Conservation (phyloP, 1,140 invertebrate species). For the Drosophila bipectinata region DNA sequence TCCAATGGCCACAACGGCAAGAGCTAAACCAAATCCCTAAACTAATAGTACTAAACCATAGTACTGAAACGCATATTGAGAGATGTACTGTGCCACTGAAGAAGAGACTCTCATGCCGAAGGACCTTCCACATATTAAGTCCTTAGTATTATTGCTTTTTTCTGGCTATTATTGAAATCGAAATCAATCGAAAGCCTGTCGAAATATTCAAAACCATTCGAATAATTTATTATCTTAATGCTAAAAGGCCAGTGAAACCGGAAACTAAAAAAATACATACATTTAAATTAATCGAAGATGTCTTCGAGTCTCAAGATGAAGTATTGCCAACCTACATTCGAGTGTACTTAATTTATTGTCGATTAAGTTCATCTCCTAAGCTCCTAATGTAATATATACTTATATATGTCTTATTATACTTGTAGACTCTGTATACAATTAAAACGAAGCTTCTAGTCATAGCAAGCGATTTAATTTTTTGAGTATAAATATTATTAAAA, state of each 20-base stretch:
- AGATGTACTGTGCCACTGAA: background rate
- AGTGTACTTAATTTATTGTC: constrained; percentile 67
- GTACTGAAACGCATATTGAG: background rate
- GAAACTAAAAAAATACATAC: constrained; percentile 10
- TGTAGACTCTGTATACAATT: constrained; percentile 59
- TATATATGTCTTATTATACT: constrained; percentile 3
- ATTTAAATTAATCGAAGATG: constrained; percentile 7
- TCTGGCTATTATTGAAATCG: constrained; percentile 3
- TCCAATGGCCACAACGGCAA: constrained; percentile 42
- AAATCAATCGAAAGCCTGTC: background rate
- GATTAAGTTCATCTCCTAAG: constrained; percentile 58
- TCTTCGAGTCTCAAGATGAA: constrained; percentile 45
- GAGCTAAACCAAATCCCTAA: constrained; percentile 50
- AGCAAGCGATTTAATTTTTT: constrained; percentile 26
- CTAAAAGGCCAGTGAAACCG: constrained; percentile 14
- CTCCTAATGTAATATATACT: constrained; percentile 37
- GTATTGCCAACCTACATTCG: constrained; percentile 76
- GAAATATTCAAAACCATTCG: constrained; percentile 2
- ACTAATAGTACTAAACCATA: too few species aligned
- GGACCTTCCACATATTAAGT: constrained; percentile 27
- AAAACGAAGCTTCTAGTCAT: constrained; percentile 75
- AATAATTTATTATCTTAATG: constrained; percentile 8
- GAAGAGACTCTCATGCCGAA: constrained; percentile 3
- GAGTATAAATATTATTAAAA: constrained; percentile 14
- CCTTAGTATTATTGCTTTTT: constrained; percentile 22